A percentile compares a stretch with the other conserved stretches of the same genome.
Evolutionary conservation across 2,888 invertebrate genomes (phyloP).

Genomic region (Marasmarcha lunaedactyla): DNA sequence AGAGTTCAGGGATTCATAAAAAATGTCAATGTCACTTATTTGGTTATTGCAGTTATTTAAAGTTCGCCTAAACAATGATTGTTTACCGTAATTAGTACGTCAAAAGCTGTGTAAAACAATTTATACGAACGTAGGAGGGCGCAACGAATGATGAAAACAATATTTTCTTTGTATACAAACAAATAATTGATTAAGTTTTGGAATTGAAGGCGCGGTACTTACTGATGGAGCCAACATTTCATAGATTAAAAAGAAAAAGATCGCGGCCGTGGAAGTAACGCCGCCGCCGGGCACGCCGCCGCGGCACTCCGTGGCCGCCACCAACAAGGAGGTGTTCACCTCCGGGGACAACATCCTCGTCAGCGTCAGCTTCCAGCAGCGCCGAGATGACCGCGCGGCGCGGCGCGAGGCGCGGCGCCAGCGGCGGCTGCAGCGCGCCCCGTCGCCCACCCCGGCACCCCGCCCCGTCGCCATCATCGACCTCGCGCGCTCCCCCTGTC

Average conservation of each 20-base stretch:
- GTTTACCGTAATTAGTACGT: too few relatives aligned
- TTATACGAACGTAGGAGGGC: too few relatives aligned
- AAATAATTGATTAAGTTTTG: too few relatives aligned
- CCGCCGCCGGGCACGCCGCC: slow-evolving; percentile 19
- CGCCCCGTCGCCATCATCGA: slow-evolving; percentile 90
- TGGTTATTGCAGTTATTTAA: too few relatives aligned
- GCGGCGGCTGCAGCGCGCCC: slow-evolving; percentile 19
- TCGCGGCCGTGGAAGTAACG: slow-evolving; percentile 49
- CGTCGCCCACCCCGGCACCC: slow-evolving; percentile 15
- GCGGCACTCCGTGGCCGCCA: slow-evolving; percentile 68
- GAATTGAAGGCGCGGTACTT: too few relatives aligned
- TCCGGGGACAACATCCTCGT: slow-evolving; percentile 94
- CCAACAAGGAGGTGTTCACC: slow-evolving; percentile 86
- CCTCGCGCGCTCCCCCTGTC: slow-evolving; percentile 86
- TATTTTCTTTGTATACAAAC: too few relatives aligned
- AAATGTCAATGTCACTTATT: too few relatives aligned
- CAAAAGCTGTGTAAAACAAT: too few relatives aligned
- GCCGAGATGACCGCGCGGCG: slow-evolving; percentile 9
- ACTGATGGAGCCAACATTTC: too few relatives aligned
- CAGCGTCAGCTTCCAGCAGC: slow-evolving; percentile 85
- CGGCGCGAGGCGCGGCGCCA: slow-evolving; percentile 19
- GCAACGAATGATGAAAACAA: too few relatives aligned
- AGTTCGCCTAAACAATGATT: too few relatives aligned
- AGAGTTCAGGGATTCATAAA: too few relatives aligned
- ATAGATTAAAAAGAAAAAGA: background rate